Evolutionary conservation across 2,797 vertebrate species (phyloP), one percentile per base, ranked within the genome.

Genomic region (Rhincodon typus): DNA sequence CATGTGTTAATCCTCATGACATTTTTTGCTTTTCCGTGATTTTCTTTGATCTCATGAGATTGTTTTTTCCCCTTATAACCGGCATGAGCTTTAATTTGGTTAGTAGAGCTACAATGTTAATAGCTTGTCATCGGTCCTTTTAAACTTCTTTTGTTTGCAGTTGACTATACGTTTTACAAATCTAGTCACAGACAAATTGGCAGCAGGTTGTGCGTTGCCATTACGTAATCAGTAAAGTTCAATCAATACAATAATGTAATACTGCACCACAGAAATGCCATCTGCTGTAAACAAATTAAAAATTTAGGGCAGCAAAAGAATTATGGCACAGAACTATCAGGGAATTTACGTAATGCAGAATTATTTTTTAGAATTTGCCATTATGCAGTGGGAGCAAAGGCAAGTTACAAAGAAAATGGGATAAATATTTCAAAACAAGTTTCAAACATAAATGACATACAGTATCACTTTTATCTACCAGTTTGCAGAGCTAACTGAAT

Each of bases 1-100:
- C 94, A 74, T 77, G 27, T 82, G n/a, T 70, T 23, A 77, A 70
- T 95, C n/a, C 25, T 57, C 77, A 95, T 90, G 21, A 77, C 77
- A 72, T 67, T 90, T 95, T 62, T 82, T 74, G n/a, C 74, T 82
- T 74, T 30, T 95, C 57, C 2, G 27, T 66, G 17, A 34, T n/a
- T 95, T 95, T 88, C 42, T 88, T 91, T 88, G 19, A 82, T 21
- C 69, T 77, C 30, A 8, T 34, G 1, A n/a, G 53, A 4, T 46
- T 6, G 46, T 50, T 50, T 53, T 93, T 53, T n/a, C 46, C 69
- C 30, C 30, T 77, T 95, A n/a, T 30, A 10, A 46, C 7, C 46
- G n/a, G 46, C 19, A 50, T 50, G 50, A 53, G 30, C 34, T 77
- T 46, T 38, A 93, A 69, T 93, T 93, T 42, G 8, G n/a, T 21